Evolutionary conservation across 92 coral and sea anemone species (phyloP).

Genomic region (Bergia sp.): DNA sequence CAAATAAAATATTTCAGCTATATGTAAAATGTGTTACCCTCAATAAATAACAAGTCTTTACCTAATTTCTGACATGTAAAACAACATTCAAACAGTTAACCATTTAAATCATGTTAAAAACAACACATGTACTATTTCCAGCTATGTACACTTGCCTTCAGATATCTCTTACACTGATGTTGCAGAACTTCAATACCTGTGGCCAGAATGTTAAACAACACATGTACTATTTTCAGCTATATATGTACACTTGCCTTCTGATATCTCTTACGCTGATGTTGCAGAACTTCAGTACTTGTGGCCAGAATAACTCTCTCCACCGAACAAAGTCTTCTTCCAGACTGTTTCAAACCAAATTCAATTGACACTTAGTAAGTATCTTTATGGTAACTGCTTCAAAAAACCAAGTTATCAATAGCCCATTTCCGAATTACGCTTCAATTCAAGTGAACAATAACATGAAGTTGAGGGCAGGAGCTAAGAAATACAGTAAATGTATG

Average conservation of each 20-base stretch:
- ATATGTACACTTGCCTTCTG: constrained; percentile 57
- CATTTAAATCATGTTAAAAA: not conserved
- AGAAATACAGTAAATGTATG: too few species aligned
- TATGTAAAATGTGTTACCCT: too few species aligned
- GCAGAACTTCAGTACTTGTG: constrained; percentile 80
- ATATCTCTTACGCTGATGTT: constrained; percentile 82
- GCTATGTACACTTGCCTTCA: constrained; percentile 57
- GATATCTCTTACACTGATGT: constrained; percentile 80
- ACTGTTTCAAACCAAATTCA: not conserved
- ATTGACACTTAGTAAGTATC: not conserved
- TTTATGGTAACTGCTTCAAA: not conserved
- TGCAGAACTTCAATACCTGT: constrained; percentile 77
- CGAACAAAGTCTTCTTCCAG: constrained; percentile 97
- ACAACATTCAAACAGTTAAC: too few species aligned
- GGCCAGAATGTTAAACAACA: constrained; percentile 72
- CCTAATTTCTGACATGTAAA: too few species aligned
- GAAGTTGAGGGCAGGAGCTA: too few species aligned
- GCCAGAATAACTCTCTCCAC: constrained; percentile 98
- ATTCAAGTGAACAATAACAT: too few species aligned
- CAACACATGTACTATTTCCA: not conserved
- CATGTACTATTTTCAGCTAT: not conserved
- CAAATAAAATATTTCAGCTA: too few species aligned
- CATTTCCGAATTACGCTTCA: too few species aligned
- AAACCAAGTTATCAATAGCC: too few species aligned
- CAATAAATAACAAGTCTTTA: too few species aligned